phyloP scores from a whole-genome alignment of 2,797 vertebrate genomes.

The Neosilurus hyrtlii region DNA sequence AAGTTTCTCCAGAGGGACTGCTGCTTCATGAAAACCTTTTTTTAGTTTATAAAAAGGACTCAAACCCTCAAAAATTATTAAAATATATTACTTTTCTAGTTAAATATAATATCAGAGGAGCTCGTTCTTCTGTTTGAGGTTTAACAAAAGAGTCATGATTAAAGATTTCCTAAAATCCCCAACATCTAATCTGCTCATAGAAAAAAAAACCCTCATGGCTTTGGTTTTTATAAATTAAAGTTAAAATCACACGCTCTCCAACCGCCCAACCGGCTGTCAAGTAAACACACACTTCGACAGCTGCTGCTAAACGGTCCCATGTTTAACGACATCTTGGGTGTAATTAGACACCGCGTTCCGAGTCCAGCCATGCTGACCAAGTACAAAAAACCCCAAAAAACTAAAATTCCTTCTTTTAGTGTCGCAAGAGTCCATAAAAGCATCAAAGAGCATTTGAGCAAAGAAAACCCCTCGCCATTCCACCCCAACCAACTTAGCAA shows the following conservation, averaged over 20 bases:
- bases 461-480: slow-evolving; percentile 26
- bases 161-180: slow-evolving; percentile 48
- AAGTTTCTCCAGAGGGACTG: neutral
- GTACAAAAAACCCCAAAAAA: slow-evolving; percentile 33
- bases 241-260: slow-evolving; percentile 56
- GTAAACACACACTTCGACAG: slow-evolving; percentile 24
- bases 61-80: slow-evolving; percentile 49
- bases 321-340: slow-evolving; percentile 31
- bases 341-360: slow-evolving; percentile 37
- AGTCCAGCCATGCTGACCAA: slow-evolving; percentile 36
- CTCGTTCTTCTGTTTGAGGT: slow-evolving; percentile 45
- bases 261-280: slow-evolving; percentile 53
- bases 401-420: slow-evolving; percentile 40
- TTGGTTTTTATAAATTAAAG: slow-evolving; percentile 68
- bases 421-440: slow-evolving; percentile 33
- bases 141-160: neutral
- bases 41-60: slow-evolving; percentile 52
- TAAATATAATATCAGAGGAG: slow-evolving; percentile 63
- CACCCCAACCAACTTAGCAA: neutral
- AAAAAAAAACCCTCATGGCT: slow-evolving; percentile 60
- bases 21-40: too few species aligned
- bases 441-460: slow-evolving; percentile 27
- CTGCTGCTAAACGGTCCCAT: slow-evolving; percentile 29
- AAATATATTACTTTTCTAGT: slow-evolving; percentile 76
- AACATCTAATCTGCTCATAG: slow-evolving; percentile 48